A percentile compares a stretch with the other conserved stretches of the same genome.
phyloP scores from a whole-genome alignment of 2,113 vertebrate genomes.

The Halcyon malimbica region DNA sequence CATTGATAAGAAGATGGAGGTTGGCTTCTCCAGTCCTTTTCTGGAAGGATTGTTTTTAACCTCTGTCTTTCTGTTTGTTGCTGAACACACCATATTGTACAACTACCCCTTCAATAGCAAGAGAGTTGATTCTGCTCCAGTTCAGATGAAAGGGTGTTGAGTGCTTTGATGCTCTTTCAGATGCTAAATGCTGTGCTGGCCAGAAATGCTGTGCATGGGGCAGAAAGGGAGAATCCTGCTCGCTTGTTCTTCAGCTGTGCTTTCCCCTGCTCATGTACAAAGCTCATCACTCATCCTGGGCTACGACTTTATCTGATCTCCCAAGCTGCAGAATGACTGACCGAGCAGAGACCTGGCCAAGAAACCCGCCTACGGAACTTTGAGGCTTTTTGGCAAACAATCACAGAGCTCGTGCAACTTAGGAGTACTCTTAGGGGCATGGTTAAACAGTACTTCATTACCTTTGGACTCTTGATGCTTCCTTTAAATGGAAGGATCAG shows the following conservation, averaged over 20 bases:
- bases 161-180: background rate
- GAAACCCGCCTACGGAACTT: background rate
- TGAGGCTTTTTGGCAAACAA: background rate
- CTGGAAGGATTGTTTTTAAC: conserved; percentile 23
- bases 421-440: background rate
- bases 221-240: background rate
- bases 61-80: background rate
- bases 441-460: background rate
- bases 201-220: background rate
- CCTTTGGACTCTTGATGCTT: background rate
- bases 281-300: background rate
- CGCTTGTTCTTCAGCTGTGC: background rate
- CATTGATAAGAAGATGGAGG: background rate
- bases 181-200: background rate
- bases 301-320: accelerated
- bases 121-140: background rate
- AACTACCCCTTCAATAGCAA: background rate
- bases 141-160: background rate
- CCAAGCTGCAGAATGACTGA: background rate
- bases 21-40: background rate
- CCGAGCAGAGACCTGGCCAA: background rate
- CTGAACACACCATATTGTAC: background rate
- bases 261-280: background rate
- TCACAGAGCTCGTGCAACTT: background rate
- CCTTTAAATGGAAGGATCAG: background rate